Percentiles rank a stretch among this genome's conserved stretches.
Conservation (phyloP, 2,113 vertebrate genomes). For the Bufo bufo region DNA sequence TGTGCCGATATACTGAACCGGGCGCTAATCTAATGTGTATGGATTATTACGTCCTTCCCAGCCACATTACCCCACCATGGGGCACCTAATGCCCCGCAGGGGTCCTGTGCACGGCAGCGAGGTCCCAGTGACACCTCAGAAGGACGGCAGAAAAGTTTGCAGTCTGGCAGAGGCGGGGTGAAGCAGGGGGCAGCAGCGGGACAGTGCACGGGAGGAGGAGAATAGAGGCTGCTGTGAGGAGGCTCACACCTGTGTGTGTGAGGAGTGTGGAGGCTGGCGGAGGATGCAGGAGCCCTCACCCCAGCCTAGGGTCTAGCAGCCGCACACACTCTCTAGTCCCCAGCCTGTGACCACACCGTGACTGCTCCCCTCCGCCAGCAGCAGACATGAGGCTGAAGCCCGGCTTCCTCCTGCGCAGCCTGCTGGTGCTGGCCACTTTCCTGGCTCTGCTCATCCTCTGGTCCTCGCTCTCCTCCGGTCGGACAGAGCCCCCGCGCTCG, state of each 20-base stretch:
- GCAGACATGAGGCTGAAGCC: conserved; percentile 85
- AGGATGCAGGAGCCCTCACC: not conserved
- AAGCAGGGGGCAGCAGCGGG: conserved; percentile 51
- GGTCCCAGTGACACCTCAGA: not conserved
- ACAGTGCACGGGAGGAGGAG: not conserved
- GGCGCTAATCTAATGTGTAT: too few species aligned
- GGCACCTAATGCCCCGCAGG: not conserved
- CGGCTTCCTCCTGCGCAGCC: conserved; percentile 85
- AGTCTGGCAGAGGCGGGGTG: conserved; percentile 47
- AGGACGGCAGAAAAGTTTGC: conserved; percentile 43
- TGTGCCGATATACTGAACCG: too few species aligned
- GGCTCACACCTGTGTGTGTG: conserved; percentile 15
- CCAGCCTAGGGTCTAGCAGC: not conserved
- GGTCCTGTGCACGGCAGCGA: too few species aligned
- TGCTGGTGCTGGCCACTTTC: conserved; percentile 82
- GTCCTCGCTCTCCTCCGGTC: conserved; percentile 81
- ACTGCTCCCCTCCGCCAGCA: conserved; percentile 44
- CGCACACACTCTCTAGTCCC: not conserved
- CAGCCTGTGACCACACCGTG: not conserved
- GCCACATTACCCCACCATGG: too few species aligned
- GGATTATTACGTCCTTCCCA: too few species aligned
- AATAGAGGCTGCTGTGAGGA: not conserved
- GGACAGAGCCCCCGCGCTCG: conserved; percentile 63
- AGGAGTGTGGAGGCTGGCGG: not conserved
- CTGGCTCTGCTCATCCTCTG: conserved; percentile 85